Base-by-base conservation (phyloP, 2,113 vertebrate species). In the Etheostoma cragini region DNA sequence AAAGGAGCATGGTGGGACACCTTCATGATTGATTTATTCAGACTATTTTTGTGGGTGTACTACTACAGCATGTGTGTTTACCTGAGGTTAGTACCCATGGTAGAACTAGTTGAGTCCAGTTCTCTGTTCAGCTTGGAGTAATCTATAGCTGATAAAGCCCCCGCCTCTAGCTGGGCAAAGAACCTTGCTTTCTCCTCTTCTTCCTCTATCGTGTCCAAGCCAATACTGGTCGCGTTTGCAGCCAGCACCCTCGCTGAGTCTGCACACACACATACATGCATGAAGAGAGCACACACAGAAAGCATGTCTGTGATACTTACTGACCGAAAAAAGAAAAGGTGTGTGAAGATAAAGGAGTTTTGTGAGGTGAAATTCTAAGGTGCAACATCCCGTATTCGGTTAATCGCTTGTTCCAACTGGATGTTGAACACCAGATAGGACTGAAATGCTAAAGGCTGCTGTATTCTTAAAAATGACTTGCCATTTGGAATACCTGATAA, bases 171-270 rank as follows among this genome's bases (percentile, higher is more conserved):
- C 33, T 90, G 94, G 33, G 95, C 93, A 86, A 98, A 98, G 91
- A 99, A 97, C n/a, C 83, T 75, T 2, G 95, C 94, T 87, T 98
- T 98, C 84, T 98, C 97, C 75, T 97, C 95, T 85, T 97, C 92
- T 70, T 99, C 97, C 86, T 96, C 95, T 87, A 98, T 91, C 8
- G 96, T 97, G 90, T 98, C 96, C 89, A 98, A 50, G 63, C 96
- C 97, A 85, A 91, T 26, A 52, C 54, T 91, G 1, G 82, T 0
- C 0, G 76, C 5, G 76, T 72, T 94, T 42, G 79, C 90, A 76
- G 79, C 89, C 70, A 94, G 80, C 53, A 89, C 86, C 75, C 94
- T 45, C 50, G 91, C 58, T 0, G 91, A 90, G 64, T 95, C 96
- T 97, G 88, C 72, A 87, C 45, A 49, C n/a, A 54, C 86, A 90